A percentile compares a stretch with the other conserved stretches of the same genome.
Evolutionary conservation across 2,113 vertebrate genomes (phyloP).

Genomic region (Cheirogaleus medius): DNA sequence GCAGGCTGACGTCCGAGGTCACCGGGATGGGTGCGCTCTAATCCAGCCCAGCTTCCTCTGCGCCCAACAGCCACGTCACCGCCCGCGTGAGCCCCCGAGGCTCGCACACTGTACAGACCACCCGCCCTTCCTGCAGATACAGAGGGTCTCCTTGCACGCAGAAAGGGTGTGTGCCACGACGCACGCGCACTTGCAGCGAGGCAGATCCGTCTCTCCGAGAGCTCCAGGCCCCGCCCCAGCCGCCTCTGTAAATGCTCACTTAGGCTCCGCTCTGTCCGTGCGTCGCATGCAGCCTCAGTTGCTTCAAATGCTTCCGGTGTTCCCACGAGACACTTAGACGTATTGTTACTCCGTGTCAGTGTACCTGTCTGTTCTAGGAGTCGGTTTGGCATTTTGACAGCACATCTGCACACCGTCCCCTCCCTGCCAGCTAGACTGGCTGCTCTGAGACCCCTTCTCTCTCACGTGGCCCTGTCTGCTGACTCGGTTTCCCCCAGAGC

Average conservation of each 20-base stretch:
- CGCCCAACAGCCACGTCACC: constrained; percentile 79
- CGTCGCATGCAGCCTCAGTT: constrained; percentile 63
- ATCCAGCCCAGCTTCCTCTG: constrained; percentile 86
- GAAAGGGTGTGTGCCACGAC: neutral
- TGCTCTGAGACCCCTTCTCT: constrained; percentile 47
- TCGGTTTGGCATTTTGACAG: constrained; percentile 58
- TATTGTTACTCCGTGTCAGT: constrained; percentile 55
- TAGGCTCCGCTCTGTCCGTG: constrained; percentile 62
- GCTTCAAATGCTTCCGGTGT: constrained; percentile 41
- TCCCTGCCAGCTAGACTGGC: constrained; percentile 58
- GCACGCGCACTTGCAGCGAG: neutral
- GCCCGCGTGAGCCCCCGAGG: constrained; percentile 87
- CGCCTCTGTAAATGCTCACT: constrained; percentile 58
- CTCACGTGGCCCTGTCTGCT: neutral
- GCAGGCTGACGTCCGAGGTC: constrained; percentile 99
- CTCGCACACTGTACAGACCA: constrained; percentile 81
- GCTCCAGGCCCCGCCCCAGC: constrained; percentile 70
- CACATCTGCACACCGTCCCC: constrained; percentile 47
- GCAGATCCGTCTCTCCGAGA: neutral
- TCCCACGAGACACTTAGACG: constrained; percentile 52
- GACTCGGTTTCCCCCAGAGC: neutral
- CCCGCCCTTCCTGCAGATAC: constrained; percentile 77
- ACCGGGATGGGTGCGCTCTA: constrained; percentile 97
- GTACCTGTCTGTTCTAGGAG: constrained; percentile 56
- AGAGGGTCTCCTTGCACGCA: constrained; percentile 68